A percentile compares a stretch with the other conserved stretches of the same genome.
phyloP scores from a whole-genome alignment of 2,888 invertebrate genomes.

The Hololepta plana region DNA sequence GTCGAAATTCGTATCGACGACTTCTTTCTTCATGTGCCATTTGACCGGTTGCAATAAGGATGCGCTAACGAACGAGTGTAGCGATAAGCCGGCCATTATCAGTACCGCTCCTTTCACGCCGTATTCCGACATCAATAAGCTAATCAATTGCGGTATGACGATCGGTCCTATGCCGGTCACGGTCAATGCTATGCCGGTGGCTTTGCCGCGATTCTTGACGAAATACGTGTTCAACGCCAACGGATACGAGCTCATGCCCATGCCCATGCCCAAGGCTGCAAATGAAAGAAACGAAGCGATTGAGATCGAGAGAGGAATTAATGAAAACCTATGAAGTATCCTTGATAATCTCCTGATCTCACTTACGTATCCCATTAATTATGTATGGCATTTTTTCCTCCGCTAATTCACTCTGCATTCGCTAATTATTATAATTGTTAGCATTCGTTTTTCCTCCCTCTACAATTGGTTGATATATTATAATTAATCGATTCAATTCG shows the following conservation, averaged over 20 bases:
- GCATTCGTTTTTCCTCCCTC: too few relatives aligned
- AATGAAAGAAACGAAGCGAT: too few relatives aligned
- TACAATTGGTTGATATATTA: too few relatives aligned
- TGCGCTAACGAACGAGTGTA: constrained; percentile 40
- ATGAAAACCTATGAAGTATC: too few relatives aligned
- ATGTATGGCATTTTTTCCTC: too few relatives aligned
- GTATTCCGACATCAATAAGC: constrained; percentile 33
- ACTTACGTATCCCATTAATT: too few relatives aligned
- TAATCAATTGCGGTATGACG: constrained; percentile 40
- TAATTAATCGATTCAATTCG: too few relatives aligned
- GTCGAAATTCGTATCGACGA: too few relatives aligned
- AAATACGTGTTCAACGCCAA: constrained; percentile 49
- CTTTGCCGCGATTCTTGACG: constrained; percentile 35
- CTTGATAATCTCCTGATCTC: too few relatives aligned
- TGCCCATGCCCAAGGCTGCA: constrained; percentile 42
- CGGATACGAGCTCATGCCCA: constrained; percentile 40
- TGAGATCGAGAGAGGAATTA: too few relatives aligned
- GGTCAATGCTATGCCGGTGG: constrained; percentile 43
- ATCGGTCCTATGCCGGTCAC: constrained; percentile 46
- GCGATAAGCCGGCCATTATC: constrained; percentile 38
- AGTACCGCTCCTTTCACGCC: constrained; percentile 42
- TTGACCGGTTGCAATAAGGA: constrained; percentile 44
- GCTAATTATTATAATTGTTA: too few relatives aligned
- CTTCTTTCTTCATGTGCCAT: constrained; percentile 37
- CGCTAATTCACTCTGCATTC: too few relatives aligned